Conservation (phyloP, 2,113 vertebrate genomes). For the Diadophis punctatus region DNA sequence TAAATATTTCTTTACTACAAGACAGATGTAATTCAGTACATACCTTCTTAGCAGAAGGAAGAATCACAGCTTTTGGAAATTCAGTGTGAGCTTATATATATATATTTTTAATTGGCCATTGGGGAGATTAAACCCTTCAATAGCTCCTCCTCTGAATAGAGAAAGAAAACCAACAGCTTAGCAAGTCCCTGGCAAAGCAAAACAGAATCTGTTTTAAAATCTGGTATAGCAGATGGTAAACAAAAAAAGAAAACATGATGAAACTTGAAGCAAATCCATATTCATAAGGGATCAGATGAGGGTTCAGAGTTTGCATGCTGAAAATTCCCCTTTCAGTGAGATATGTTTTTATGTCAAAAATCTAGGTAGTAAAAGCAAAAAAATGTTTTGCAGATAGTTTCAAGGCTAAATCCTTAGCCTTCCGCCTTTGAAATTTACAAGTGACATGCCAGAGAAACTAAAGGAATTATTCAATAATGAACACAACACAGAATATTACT, state of each 20-base stretch:
- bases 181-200: not conserved
- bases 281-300: not conserved
- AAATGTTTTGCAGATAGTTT: not conserved
- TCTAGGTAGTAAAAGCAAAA: not conserved
- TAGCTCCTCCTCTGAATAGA: not conserved
- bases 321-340: not conserved
- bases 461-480: not conserved
- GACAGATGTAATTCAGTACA: not conserved
- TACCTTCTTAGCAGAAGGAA: not conserved
- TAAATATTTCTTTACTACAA: not conserved
- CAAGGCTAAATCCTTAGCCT: not conserved
- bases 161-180: not conserved
- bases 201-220: not conserved
- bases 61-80: not conserved
- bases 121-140: not conserved
- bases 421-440: not conserved
- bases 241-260: not conserved
- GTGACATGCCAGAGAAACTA: not conserved
- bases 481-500: not conserved
- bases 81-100: not conserved
- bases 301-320: not conserved
- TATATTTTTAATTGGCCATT: not conserved
- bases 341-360: not conserved
- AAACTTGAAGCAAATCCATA: not conserved
- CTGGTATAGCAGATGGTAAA: constrained; percentile 3